These are phyloP conservation scores for Nyctibius bracteatus DNA, from an alignment of 2,113 vertebrate species.

Conservation along the genomic window DNA sequence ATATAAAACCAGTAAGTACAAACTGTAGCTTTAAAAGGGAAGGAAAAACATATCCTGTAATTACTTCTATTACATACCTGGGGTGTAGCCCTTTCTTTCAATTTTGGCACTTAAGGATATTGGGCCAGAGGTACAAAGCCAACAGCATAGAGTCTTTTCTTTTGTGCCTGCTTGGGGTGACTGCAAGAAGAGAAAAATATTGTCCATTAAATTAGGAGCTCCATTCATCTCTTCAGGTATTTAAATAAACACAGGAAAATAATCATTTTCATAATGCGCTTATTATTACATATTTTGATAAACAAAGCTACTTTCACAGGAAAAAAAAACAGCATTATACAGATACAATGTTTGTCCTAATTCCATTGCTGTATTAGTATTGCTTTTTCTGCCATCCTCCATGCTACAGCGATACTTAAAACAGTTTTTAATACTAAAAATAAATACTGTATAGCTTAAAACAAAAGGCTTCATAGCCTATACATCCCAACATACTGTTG, in stretches of 20 bases:
- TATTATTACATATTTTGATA: not conserved
- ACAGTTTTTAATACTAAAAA: not conserved
- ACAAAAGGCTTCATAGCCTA: not conserved
- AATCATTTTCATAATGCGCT: not conserved
- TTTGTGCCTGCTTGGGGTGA: constrained; percentile 97
- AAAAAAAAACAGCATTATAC: not conserved
- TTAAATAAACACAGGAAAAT: not conserved
- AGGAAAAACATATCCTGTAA: not conserved
- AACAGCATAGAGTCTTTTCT: constrained; percentile 98
- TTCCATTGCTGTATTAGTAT: not conserved
- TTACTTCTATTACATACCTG: constrained; percentile 75
- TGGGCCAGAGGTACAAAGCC: constrained; percentile 99
- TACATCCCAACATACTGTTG: not conserved
- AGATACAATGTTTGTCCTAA: not conserved
- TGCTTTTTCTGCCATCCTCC: not conserved
- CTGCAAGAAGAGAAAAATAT: constrained; percentile 68
- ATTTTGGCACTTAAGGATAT: constrained; percentile 99
- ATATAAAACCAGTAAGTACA: not conserved
- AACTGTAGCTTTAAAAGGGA: not conserved
- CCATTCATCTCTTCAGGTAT: not conserved
- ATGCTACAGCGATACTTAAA: not conserved
- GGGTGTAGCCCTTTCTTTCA: constrained; percentile 96
- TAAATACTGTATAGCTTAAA: not conserved
- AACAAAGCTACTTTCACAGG: not conserved
- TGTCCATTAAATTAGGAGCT: not conserved